A percentile compares a stretch with the other conserved stretches of the same genome.
Conservation (phyloP, 2,797 vertebrate genomes). For the Cryptoblepharus egeriae region DNA sequence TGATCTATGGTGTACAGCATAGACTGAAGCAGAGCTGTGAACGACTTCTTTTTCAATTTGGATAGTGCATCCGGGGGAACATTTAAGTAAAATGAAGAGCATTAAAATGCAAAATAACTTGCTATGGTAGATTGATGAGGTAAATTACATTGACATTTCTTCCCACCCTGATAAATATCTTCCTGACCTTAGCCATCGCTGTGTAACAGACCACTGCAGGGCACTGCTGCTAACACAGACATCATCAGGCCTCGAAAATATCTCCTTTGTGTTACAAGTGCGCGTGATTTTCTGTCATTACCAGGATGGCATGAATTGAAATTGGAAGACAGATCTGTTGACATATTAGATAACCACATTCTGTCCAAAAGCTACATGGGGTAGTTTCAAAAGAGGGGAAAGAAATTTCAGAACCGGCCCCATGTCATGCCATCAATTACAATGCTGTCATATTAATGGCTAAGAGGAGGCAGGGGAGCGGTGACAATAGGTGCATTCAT, state of each 20-base stretch:
- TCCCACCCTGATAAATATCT: conserved; percentile 66
- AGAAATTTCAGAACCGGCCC: conserved; percentile 72
- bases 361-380: conserved; percentile 66
- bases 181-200: conserved; percentile 66
- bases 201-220: conserved; percentile 52
- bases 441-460: conserved; percentile 78
- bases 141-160: conserved; percentile 66
- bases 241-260: conserved; percentile 67
- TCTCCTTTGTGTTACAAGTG: conserved; percentile 55
- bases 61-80: conserved; percentile 54
- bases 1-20: conserved; percentile 43
- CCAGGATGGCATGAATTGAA: conserved; percentile 50
- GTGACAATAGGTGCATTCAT: conserved; percentile 79
- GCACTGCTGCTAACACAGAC: conserved; percentile 55
- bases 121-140: conserved; percentile 56
- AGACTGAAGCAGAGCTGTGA: conserved; percentile 58
- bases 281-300: conserved; percentile 66
- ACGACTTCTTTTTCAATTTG: conserved; percentile 53
- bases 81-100: conserved; percentile 57
- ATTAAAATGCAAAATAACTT: conserved; percentile 60
- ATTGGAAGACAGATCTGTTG: conserved; percentile 56
- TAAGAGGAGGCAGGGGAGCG: conserved; percentile 66
- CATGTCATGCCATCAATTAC: conserved; percentile 78
- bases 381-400: conserved; percentile 64
- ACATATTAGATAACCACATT: conserved; percentile 55